phyloP scores from a whole-genome alignment of 1,140 invertebrate species.

The fruit fly (Drosophila melanogaster) region Release_6_plus_ISO1_MT NT_033779.5:9117001-9117500 shows the following conservation, averaged over 20 bases:
- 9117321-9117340: conserved; percentile 37
- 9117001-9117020: not conserved
- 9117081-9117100: conserved; percentile 8
- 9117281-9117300: conserved; percentile 54
- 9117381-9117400: conserved; percentile 77
- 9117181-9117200: conserved; percentile 48
- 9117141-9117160: conserved; percentile 40
- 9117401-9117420: not conserved
- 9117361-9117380: conserved; percentile 69
- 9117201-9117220: conserved; percentile 56
- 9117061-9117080: conserved; percentile 64
- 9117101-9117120: not conserved
- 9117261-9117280: conserved; percentile 17
- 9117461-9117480: conserved; percentile 4
- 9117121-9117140: conserved; percentile 61
- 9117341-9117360: conserved; percentile 17
- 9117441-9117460: conserved; percentile 9
- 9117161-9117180: conserved; percentile 52
- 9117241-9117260: conserved; percentile 1
- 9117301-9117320: conserved; percentile 61
- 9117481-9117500: conserved; percentile 15
- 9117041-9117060: conserved; percentile 45
- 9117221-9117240: conserved; percentile 49
- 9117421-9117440: conserved; percentile 1
- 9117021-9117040: conserved; percentile 15